Evolutionary conservation across 2,113 vertebrate genomes (phyloP), one percentile per base, ranked within the genome.

Genomic region (Periophthalmodon schlosseri): DNA sequence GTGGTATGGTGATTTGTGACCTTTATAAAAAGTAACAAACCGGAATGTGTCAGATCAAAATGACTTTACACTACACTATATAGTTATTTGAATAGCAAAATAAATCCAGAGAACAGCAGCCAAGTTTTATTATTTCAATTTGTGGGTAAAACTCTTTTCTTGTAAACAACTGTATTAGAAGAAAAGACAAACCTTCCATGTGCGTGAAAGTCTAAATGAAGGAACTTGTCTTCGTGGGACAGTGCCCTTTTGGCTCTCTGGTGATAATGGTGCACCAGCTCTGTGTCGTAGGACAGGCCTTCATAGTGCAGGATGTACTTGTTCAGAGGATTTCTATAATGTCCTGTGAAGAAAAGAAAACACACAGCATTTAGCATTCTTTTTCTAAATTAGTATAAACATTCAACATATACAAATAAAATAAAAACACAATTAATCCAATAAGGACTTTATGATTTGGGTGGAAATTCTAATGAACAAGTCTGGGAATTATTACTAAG

Each of bases 271-370:
- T 98, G 96, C 90, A 99, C 90, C 74, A 93, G 85, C 86, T 97
- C 95, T 77, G 94, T 93, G 83, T 96, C 94, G 0, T 98, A 99
- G 75, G 96, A 96, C 84, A 99, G 93, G 75, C 97, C 98, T 94
- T 99, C 98, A 93, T 98, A 99, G 94, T 99, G 97, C 68, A 92
- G 95, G 87, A 99, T 96, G 82, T 97, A 96, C 88, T 97, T 97
- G 91, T 95, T 99, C 74, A 99, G 89, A 73, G 96, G 96, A 86
- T 98, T 99, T 87, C 97, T 96, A 89, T 97, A 98, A 56, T 97
- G 96, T 87, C 96, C 98, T 99, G 94, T 64, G 50, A 28, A 46
- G 65, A 44, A 10, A 9, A 39, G 8, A 44, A 68, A 82, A 47
- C 70, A 49, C 78, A 75, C 21, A 76, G 23, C 79, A 10, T 74